Evolutionary conservation across 2,113 vertebrate genomes (phyloP), one percentile per base, ranked within the genome.

Genomic region (Notarius quadriscutis): DNA sequence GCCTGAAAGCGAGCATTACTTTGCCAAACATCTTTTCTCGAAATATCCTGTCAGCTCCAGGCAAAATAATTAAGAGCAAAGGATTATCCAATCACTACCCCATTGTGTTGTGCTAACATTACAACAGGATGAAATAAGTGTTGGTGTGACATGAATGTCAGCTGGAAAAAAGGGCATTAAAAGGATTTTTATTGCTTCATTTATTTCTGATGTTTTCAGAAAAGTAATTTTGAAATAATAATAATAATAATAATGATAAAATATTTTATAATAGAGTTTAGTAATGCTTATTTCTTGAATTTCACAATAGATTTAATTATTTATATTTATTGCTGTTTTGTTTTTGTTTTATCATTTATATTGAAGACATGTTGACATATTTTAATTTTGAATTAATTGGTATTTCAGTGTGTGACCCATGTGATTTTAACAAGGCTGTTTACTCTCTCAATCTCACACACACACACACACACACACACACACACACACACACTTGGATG

Each of bases 401-500:
- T 30, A 27, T 67, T 30, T n/a, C 65, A 30, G n/a, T 30, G 5
- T 69, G 65, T 69, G 65, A 69, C n/a, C n/a, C 10, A 1, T 15
- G 2, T 15, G 65, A 67, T 1, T 67, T 67, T 48, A 17, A 74
- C 71, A 83, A 74, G 58, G 55, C 72, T 58, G n/a, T 82, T 79
- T 15, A 27, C 9, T 51, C 60, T 85, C 14, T 72, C 12, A 41
- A 6, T 41, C 65, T 34, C 34, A 34, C 34, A 34, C 34, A 34
- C 34, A 34, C 34, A 34, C 34, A 75, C 34, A 84, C 48, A 57
- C 83, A 72, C 55, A 88, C 58, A 60, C 58, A 25, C 62, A n/a
- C 22, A 65, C 20, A 88, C 14, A 75, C 41, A 84, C 48, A 58
- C 78, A 75, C 57, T 58, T 6, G 58, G 51, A 75, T 81, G 51